These are phyloP conservation scores for Rhingia rostrata DNA, from an alignment of 2,888 invertebrate species.

Conservation along the genomic window DNA sequence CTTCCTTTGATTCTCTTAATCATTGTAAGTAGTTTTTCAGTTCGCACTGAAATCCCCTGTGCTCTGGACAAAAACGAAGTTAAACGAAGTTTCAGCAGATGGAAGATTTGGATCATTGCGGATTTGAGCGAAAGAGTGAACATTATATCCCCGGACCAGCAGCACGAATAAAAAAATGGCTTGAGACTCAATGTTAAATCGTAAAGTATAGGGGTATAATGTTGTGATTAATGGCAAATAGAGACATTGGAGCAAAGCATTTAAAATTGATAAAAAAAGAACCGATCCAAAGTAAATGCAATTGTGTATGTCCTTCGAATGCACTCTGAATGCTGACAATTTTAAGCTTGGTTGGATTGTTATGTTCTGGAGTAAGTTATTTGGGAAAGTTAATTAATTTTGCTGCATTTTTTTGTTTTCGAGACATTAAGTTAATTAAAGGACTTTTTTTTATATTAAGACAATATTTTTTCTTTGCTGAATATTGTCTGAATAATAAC, in stretches of 20 bases:
- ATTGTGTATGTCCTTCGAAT: constrained; percentile 27
- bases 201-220: constrained; percentile 64
- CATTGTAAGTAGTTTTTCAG: constrained; percentile 72
- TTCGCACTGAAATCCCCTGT: constrained; percentile 53
- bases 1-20: constrained; percentile 55
- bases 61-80: constrained; percentile 55
- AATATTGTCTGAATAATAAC: no score
- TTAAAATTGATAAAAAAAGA: constrained; percentile 35
- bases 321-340: constrained; percentile 58
- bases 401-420: background rate
- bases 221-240: constrained; percentile 72
- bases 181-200: constrained; percentile 65
- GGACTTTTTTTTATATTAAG: background rate
- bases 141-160: constrained; percentile 61
- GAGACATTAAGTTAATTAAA: constrained; percentile 15
- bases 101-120: constrained; percentile 72
- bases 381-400: constrained; percentile 48
- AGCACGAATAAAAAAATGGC: constrained; percentile 35
- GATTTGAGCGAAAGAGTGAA: constrained; percentile 69
- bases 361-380: constrained; percentile 29
- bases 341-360: constrained; percentile 60
- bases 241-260: constrained; percentile 46
- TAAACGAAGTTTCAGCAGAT: constrained; percentile 68
- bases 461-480: background rate
- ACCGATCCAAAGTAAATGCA: constrained; percentile 12